Conservation (phyloP, 2,797 vertebrate species). For the Leptoclinus maculatus region DNA sequence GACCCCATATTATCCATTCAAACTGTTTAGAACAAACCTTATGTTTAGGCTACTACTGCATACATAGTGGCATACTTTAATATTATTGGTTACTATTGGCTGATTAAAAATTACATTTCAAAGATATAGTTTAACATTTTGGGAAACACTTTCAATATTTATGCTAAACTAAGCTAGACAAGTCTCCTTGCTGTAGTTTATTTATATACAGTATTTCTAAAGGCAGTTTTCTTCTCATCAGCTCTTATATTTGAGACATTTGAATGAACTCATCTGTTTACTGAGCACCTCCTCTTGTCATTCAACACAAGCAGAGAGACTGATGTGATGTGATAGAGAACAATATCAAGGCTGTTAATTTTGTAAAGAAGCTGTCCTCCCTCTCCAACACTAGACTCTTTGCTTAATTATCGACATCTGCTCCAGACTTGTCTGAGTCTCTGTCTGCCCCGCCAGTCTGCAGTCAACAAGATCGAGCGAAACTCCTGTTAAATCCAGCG, state of each 20-base stretch:
- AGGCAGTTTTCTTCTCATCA: background rate
- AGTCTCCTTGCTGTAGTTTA: background rate
- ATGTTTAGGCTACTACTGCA: background rate
- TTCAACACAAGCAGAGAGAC: background rate
- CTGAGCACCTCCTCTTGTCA: background rate
- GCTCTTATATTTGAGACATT: too few relatives aligned
- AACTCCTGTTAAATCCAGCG: constrained; percentile 35
- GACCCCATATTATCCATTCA: background rate
- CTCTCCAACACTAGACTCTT: background rate
- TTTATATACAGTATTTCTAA: background rate
- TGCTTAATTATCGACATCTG: constrained; percentile 37
- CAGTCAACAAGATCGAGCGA: constrained; percentile 27
- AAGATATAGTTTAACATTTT: background rate
- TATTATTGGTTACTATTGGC: background rate
- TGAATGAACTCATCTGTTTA: too few relatives aligned
- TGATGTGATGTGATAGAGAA: constrained; percentile 6
- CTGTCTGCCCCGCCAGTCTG: constrained; percentile 14
- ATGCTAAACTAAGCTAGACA: background rate
- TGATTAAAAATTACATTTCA: background rate
- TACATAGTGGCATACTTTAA: background rate
- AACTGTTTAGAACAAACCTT: background rate
- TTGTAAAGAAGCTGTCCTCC: constrained; percentile 36
- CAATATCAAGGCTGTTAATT: constrained; percentile 8
- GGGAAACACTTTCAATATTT: background rate
- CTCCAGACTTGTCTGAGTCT: constrained; percentile 20